These are phyloP conservation scores for Yoshiicerus persimilis DNA, from an alignment of 1,140 invertebrate species.

Conservation along the genomic window DNA sequence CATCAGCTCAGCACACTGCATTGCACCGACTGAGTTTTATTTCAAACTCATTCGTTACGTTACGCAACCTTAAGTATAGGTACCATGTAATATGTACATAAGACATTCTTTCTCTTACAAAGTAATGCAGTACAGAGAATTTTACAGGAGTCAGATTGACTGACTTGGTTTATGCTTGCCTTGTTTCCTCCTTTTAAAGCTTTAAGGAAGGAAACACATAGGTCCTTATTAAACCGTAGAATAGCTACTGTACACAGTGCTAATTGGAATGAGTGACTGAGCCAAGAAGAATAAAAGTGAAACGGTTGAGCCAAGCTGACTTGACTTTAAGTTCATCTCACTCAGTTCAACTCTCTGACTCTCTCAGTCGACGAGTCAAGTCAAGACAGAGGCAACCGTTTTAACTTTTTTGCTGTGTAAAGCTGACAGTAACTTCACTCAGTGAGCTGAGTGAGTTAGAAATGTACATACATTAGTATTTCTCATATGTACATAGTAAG, in stretches of 20 bases:
- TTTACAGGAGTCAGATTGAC: not conserved
- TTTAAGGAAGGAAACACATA: not conserved
- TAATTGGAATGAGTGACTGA: not conserved
- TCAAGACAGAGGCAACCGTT: not conserved
- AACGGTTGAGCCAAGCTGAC: not conserved
- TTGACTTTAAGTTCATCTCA: not conserved
- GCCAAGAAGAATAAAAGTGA: not conserved
- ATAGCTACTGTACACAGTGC: not conserved
- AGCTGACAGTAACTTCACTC: not conserved
- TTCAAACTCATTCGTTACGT: not conserved
- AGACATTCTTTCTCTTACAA: not conserved
- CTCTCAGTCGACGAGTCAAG: not conserved
- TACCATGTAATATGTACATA: not conserved
- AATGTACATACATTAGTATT: not conserved
- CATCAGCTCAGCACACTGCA: not conserved
- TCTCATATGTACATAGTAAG: not conserved
- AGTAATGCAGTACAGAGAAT: not conserved
- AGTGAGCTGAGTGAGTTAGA: not conserved
- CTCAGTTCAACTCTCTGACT: not conserved
- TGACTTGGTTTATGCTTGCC: not conserved
- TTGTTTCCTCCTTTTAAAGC: not conserved
- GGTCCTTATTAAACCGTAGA: not conserved
- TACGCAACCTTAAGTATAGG: not conserved
- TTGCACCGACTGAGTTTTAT: not conserved
- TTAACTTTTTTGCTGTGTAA: not conserved